Evolutionary conservation across 2,888 invertebrate genomes (phyloP).

Genomic region (Chrysolina oricalcia): DNA sequence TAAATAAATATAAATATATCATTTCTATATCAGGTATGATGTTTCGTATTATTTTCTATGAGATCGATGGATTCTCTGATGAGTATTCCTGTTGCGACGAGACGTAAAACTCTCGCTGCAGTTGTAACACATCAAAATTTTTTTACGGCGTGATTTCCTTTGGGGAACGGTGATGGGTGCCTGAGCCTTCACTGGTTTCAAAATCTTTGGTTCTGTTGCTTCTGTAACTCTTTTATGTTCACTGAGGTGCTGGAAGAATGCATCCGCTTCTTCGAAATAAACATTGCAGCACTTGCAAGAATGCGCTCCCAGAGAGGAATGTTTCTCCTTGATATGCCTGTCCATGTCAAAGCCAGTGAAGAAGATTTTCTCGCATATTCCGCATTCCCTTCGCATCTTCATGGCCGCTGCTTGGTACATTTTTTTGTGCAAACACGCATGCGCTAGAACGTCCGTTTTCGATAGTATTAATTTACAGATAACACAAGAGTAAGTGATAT

Average conservation of each 20-base stretch:
- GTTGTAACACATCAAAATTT: not conserved
- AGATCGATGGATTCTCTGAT: not conserved
- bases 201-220: not conserved
- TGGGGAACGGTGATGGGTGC: not conserved
- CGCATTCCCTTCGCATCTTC: constrained; percentile 39
- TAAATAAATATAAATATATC: too few species aligned
- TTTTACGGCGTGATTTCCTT: not conserved
- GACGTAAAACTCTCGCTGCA: not conserved
- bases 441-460: constrained; percentile 37
- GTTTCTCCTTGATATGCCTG: constrained; percentile 43
- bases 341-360: constrained; percentile 43
- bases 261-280: constrained; percentile 24
- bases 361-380: constrained; percentile 46
- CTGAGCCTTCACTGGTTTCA: not conserved
- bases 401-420: constrained; percentile 39
- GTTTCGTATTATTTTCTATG: not conserved
- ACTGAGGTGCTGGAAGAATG: constrained; percentile 34
- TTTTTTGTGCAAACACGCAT: constrained; percentile 47
- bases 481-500: constrained; percentile 50
- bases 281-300: constrained; percentile 48
- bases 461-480: constrained; percentile 48
- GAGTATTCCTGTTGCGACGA: not conserved
- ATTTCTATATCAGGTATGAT: not conserved
- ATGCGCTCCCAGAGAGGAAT: constrained; percentile 20
- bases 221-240: not conserved